Evolutionary conservation across 2,113 vertebrate genomes (phyloP).

Genomic region (Eubucco bourcierii): DNA sequence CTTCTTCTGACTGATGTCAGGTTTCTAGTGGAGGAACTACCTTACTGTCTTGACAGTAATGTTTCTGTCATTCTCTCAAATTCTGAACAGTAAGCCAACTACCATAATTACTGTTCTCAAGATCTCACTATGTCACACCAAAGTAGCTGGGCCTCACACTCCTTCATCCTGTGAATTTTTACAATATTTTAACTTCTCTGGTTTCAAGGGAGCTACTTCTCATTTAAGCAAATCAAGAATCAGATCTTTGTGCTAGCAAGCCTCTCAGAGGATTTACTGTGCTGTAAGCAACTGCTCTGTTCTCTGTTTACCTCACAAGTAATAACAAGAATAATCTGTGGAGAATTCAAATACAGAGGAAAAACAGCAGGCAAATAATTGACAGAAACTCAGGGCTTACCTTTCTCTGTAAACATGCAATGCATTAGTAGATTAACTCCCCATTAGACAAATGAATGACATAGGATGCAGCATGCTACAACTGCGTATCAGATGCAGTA

Average conservation of each 20-base stretch:
- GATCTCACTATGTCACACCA: not conserved
- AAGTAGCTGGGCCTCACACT: not conserved
- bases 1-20: not conserved
- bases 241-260: not conserved
- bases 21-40: not conserved
- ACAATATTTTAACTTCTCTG: not conserved
- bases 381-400: not conserved
- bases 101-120: not conserved
- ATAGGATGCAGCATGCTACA: not conserved
- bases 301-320: not conserved
- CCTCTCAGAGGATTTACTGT: constrained; percentile 6
- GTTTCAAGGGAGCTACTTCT: not conserved
- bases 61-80: not conserved
- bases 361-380: not conserved
- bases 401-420: constrained; percentile 2
- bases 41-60: not conserved
- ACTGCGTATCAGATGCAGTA: not conserved
- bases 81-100: not conserved
- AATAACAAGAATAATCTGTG: not conserved
- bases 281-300: not conserved
- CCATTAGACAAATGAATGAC: constrained; percentile 1
- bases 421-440: constrained; percentile 29
- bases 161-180: not conserved
- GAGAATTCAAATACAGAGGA: constrained; percentile 13
- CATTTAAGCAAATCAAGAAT: not conserved